A percentile compares a stretch with the other conserved stretches of the same genome.
phyloP scores from a whole-genome alignment of 2,888 invertebrate species.

The Phyllotreta cruciferae region DNA sequence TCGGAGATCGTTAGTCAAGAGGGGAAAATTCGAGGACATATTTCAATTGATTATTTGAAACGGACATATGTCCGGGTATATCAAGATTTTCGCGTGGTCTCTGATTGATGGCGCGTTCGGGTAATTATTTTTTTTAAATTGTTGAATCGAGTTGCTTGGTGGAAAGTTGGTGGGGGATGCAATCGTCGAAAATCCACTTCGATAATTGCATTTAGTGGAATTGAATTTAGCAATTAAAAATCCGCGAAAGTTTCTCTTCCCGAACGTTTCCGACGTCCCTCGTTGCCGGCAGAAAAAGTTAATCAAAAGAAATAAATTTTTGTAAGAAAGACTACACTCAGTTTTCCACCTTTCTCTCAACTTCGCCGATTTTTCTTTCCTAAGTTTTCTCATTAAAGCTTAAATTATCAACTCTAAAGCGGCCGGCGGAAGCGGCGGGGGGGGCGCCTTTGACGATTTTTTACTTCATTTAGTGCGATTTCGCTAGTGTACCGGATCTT shows the following conservation, averaged over 20 bases:
- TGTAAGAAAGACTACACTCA: constrained; percentile 47
- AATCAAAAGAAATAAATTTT: constrained; percentile 55
- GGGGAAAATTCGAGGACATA: constrained; percentile 18
- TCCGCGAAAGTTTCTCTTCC: constrained; percentile 34
- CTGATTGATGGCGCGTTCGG: too few relatives aligned
- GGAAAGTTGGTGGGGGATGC: too few relatives aligned
- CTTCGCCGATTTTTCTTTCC: constrained; percentile 54
- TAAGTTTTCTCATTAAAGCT: constrained; percentile 55
- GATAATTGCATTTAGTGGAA: constrained; percentile 23
- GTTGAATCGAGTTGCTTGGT: too few relatives aligned
- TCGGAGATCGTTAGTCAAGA: constrained; percentile 25
- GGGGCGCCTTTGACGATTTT: constrained; percentile 36
- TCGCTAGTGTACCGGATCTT: constrained; percentile 4
- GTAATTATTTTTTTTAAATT: too few relatives aligned
- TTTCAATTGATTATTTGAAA: constrained; percentile 13
- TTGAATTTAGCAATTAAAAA: constrained; percentile 36
- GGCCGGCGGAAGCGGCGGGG: constrained; percentile 41
- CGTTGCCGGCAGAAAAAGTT: constrained; percentile 47
- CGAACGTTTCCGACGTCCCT: constrained; percentile 44
- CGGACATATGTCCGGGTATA: background rate
- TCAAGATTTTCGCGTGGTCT: too few relatives aligned
- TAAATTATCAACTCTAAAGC: constrained; percentile 51
- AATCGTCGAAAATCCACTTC: constrained; percentile 4
- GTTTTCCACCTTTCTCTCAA: constrained; percentile 51
- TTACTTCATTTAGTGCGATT: constrained; percentile 40